Base-by-base conservation (phyloP, 1,140 invertebrate genomes). In the Idris sp. region DNA sequence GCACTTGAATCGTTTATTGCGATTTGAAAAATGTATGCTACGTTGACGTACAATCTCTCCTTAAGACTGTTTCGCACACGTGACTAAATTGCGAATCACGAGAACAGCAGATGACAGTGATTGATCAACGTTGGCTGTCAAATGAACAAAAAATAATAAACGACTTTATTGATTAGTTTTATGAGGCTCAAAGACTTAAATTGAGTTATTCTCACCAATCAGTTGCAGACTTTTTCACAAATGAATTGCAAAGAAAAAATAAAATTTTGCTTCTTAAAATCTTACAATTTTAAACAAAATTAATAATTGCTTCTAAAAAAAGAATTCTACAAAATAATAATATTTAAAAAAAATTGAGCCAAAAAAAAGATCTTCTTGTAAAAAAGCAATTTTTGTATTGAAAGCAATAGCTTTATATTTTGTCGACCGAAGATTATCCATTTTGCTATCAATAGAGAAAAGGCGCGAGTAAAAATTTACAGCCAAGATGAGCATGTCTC, bases 1-100 rank as follows among this genome's bases (percentile, higher is more conserved):
- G 10, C 19, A 56, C 49, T 62, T 28, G 8, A 30, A 58, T 62
- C 51, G 58, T 72, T 64, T 72, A 51, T 72, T 41, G 58, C 30
- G 22, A 51, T 56, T 62, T 61, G 41, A 41, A 71, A 48, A 58
- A 49, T 64, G 43, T 62, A 62, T 10, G 43, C 18, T 35, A 54
- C 38, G 49, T 51, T 58, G 51, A 58, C 44, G 44, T 58, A 58
- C 43, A 62, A 58, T n/a, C n/a, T 64, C 59, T 73, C 22, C 59
- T 73, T 73, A 73, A 73, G 43, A 71, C 58, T 73, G 68, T 64
- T 73, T 73, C 43, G 36, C 25, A 51, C 68, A 59, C 58, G 68
- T 73, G 68, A 73, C 69, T 73, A 72, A 72, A 64, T 72, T 72
- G 58, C 43, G 36, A 58, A 72, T 64, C 58, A 44, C 44, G 40